Evolutionary conservation across 2,888 invertebrate genomes (phyloP).

Genomic region (Meteorus colon): DNA sequence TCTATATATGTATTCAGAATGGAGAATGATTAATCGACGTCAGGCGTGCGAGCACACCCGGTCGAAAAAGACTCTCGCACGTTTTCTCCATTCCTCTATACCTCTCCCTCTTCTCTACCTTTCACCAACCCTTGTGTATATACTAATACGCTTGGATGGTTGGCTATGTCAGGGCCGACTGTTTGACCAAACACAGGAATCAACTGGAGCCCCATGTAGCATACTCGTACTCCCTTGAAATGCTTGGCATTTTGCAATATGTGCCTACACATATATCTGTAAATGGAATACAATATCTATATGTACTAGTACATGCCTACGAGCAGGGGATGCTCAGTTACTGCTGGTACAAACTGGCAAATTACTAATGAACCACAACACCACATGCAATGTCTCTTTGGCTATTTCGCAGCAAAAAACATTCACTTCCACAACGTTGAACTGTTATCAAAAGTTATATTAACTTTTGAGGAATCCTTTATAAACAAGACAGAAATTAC

Average conservation of each 20-base stretch:
- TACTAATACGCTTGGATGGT: slow-evolving; percentile 42
- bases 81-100: slow-evolving; percentile 3
- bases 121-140: slow-evolving; percentile 25
- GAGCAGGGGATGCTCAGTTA: slow-evolving; percentile 35
- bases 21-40: slow-evolving; percentile 34
- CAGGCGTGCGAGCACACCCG: slow-evolving; percentile 8
- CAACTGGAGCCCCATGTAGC: slow-evolving; percentile 49
- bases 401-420: slow-evolving; percentile 17
- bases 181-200: slow-evolving; percentile 65
- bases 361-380: slow-evolving; percentile 62
- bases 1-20: background rate
- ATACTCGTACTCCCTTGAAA: slow-evolving; percentile 34
- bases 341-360: slow-evolving; percentile 51
- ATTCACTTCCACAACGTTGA: slow-evolving; percentile 29
- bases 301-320: background rate
- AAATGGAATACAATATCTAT: background rate
- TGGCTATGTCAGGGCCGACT: slow-evolving; percentile 58
- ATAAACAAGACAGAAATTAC: no score
- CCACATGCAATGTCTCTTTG: slow-evolving; percentile 32
- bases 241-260: slow-evolving; percentile 46
- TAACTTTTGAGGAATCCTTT: no score
- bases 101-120: slow-evolving; percentile 9
- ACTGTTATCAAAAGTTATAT: background rate
- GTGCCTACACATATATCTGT: slow-evolving; percentile 9
- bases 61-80: slow-evolving; percentile 57